These are phyloP conservation scores for Channa striata DNA, from an alignment of 2,797 vertebrate species.

Conservation along the genomic window DNA sequence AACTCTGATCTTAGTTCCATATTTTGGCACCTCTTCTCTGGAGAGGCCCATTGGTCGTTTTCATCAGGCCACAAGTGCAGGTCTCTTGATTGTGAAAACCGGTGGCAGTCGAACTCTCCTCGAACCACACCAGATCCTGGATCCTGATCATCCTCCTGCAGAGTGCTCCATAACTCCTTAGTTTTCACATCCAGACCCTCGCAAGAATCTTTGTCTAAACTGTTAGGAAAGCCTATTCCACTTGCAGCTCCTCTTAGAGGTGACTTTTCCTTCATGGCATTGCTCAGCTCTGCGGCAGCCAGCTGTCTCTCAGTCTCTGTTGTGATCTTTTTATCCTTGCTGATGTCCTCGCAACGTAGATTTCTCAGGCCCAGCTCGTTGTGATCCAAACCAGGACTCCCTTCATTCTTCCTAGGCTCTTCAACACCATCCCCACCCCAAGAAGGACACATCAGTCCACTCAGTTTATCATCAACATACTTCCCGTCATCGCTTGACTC, in stretches of 20 bases:
- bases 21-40: conserved; percentile 77
- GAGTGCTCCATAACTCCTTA: conserved; percentile 75
- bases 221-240: conserved; percentile 38
- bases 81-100: conserved; percentile 72
- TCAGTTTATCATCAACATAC: conserved; percentile 36
- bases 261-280: conserved; percentile 69
- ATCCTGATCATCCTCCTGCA: conserved; percentile 72
- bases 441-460: conserved; percentile 37
- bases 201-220: conserved; percentile 53
- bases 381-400: conserved; percentile 65
- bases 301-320: conserved; percentile 75
- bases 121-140: conserved; percentile 58
- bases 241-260: conserved; percentile 58
- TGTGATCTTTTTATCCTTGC: conserved; percentile 59
- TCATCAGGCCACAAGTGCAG: conserved; percentile 81
- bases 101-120: conserved; percentile 80
- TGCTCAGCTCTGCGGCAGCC: conserved; percentile 75
- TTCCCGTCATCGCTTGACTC: conserved; percentile 48
- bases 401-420: conserved; percentile 33
- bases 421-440: conserved; percentile 62
- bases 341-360: conserved; percentile 70
- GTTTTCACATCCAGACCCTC: conserved; percentile 72
- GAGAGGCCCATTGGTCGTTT: conserved; percentile 86
- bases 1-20: conserved; percentile 79
- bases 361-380: conserved; percentile 84